phyloP scores from a whole-genome alignment of 2,113 vertebrate species.

The Cephalophus harveyi region DNA sequence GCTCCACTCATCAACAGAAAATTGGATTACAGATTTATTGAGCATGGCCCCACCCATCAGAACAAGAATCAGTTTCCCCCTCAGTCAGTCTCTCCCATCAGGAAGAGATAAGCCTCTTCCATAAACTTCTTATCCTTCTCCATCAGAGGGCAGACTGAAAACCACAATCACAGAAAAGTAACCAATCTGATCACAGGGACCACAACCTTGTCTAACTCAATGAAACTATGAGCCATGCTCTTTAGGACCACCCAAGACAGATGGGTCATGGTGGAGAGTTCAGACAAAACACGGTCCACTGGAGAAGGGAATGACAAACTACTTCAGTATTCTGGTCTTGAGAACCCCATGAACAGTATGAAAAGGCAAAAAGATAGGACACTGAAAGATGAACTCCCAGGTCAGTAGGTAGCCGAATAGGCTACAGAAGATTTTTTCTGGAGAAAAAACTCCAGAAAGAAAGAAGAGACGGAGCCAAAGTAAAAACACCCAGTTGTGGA shows the following conservation, averaged over 20 bases:
- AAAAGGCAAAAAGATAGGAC: not conserved
- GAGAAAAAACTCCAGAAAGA: not conserved
- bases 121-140: not conserved
- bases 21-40: not conserved
- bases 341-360: not conserved
- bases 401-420: not conserved
- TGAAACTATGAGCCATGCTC: not conserved
- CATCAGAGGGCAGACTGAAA: not conserved
- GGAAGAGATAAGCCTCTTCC: not conserved
- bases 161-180: not conserved
- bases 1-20: not conserved
- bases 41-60: not conserved
- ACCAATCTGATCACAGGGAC: not conserved
- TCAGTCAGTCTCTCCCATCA: not conserved
- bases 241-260: not conserved
- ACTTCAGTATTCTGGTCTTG: not conserved
- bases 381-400: not conserved
- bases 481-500: not conserved
- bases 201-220: not conserved
- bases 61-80: not conserved
- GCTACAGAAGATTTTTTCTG: not conserved
- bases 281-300: not conserved
- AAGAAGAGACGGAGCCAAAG: not conserved
- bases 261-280: rapidly evolving
- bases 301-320: not conserved